Base-by-base conservation (phyloP, 2,888 invertebrate species). In the Drosophila longiperda region DNA sequence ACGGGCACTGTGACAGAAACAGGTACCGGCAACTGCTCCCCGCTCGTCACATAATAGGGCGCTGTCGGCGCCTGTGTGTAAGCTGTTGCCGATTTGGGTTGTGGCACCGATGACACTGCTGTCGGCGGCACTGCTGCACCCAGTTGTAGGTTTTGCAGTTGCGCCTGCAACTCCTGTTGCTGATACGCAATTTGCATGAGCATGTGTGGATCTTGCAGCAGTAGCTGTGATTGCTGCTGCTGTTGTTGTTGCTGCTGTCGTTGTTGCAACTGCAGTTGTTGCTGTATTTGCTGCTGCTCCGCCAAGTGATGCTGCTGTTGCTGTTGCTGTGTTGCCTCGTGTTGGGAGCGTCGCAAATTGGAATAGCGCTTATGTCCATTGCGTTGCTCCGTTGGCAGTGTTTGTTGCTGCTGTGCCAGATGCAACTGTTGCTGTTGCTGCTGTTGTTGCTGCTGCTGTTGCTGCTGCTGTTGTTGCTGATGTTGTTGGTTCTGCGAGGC, bases 341-440 rank as follows among this genome's bases (percentile, higher is more conserved):
- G 93, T 66, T 92, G 93, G 5, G 91, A 87, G 29, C 92, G 90
- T 34, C 96, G 93, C 82, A 96, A 94, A 66, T 95, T 95, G 4
- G 96, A 96, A 91, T 96, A 96, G 32, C 96, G 94, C 86, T 96
- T 96, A 11, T 95, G 95, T 75, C 95, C 93, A 29, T 92, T 92
- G 70, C 91, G 91, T 52, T 92, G 91, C 82, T 94, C 93, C 73
- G 93, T 92, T 66, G 93, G 91, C 72, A 78, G 52, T 59, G 80
- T 80, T 64, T 64, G 65, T 33, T 53, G 66, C 20, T 72, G 73
- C 12, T 61, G 67, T 40, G 63, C 33, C 29, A 67, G 17, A 40
- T 69, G 68, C 53, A 66, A 36, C 26, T 55, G 54, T 34, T 80
- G 82, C 42, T 77, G 71, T 17, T 52, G 40, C 1, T 76, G 80